Evolutionary conservation across 2,888 invertebrate genomes (phyloP), one percentile per base, ranked within the genome.

Genomic region (Brachypalpus laphriformis): DNA sequence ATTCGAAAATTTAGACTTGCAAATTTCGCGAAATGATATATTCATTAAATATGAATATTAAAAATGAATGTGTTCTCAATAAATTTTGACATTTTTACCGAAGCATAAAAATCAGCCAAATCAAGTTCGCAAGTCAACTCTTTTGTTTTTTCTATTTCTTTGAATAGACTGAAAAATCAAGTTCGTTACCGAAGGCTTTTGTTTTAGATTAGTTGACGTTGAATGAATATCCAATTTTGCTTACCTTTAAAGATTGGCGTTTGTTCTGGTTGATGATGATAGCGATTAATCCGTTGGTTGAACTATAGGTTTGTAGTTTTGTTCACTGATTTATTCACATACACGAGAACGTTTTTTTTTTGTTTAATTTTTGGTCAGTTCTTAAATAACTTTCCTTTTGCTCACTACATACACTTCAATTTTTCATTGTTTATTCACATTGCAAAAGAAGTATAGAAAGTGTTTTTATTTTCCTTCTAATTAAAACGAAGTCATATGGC

Each of bases 81-180:
- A 54, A 82, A 72, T 78, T 68, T 28, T 28, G 9, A 47, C 34
- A 74, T 74, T 63, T 25, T 76, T 14, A 56, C 11, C 14, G 28
- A 56, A 49, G 31, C 28, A 22, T 18, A 47, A 45, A 45, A 51
- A 54, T 11, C 34, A 59, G 31, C 0, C 9, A 66, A 78, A 82
- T 77, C 77, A 56, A 72, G 83, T 83, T 83, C 78, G 83, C 63
- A 37, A 11, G 18, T 63, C 83, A 83, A 68, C 74, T 83, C 57
- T 57, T 83, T 83, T 74, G 68, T 59, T 18, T 42, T 28, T 18
- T 42, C 20, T 54, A 45, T 59, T 72, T 16, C 2, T 74, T 16
- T 37, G 34, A 61, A 34, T 37, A 68, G n/a, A 42, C 54, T 47
- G 65, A 70, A 57, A 65, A 66, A 77, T 82, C 82, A 72, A 66